Base-by-base conservation (phyloP, 1,140 invertebrate genomes). In the Apis mellifera region DNA sequence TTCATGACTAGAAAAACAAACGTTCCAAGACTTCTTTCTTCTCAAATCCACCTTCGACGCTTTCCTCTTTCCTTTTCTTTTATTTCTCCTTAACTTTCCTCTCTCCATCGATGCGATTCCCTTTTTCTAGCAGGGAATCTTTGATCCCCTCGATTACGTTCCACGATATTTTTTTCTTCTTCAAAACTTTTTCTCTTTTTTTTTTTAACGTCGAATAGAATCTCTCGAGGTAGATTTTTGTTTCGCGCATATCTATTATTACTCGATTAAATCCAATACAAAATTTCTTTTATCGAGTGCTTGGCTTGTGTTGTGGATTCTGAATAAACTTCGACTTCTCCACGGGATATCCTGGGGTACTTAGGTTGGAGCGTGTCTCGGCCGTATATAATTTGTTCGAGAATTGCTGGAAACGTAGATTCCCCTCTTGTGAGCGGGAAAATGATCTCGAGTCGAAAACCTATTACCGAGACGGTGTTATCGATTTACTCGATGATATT, bases 1-100 rank as follows among this genome's bases (percentile, higher is more conserved):
- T n/a, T 55, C 23, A 23, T 50, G 50, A 54, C 17, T 71, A 21
- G 69, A 71, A 71, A 71, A 71, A 71, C 23, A 54, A 21, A 15
- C n/a, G 42, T 19, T 64, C 7, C 5, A 7, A n/a, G 12, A 42
- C 13, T 12, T 48, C 13, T 17, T 50, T 69, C 66, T n/a, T n/a
- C n/a, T 48, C 42, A 19, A 23, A 69, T 50, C 48, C 66, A 9
- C 9, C 42, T 1, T 32, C 26, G 60, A 26, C 62, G 62, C 15
- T 17, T 19, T 32, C 15, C 15, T 9, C 2, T 26, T 9, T 15
- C 9, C 15, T 9, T 17, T 11, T 1, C 12, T 54, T 15, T 54
- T 13, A 42, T 42, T 42, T 42, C 32, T 42, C 32, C 32, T 42
- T 7, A 42, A 42, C 32, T 42, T 15, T 54, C 52, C 52, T 54